These are phyloP conservation scores for Colius striatus DNA, from an alignment of 2,113 vertebrate species.

Conservation along the genomic window DNA sequence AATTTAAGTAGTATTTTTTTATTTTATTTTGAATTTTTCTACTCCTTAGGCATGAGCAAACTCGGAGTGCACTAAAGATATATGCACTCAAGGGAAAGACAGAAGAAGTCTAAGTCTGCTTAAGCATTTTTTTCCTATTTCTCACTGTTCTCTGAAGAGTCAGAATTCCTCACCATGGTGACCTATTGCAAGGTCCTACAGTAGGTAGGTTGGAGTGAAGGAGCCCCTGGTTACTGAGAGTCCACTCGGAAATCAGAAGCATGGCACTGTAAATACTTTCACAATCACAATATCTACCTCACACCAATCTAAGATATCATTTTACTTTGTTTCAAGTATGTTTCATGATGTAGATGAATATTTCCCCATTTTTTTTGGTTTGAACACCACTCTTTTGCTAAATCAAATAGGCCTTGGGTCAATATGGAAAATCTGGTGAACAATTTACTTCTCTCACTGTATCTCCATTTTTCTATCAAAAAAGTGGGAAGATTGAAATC, in stretches of 20 bases:
- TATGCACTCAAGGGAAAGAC: not conserved
- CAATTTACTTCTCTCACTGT: not conserved
- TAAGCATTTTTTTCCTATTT: not conserved
- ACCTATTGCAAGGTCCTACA: not conserved
- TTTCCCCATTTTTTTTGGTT: not conserved
- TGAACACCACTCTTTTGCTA: not conserved
- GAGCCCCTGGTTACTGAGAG: not conserved
- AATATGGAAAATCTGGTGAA: not conserved
- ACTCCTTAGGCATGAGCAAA: not conserved
- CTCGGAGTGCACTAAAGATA: fast-evolving
- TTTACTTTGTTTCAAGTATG: not conserved
- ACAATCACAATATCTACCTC: not conserved
- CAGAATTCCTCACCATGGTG: not conserved
- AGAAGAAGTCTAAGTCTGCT: not conserved
- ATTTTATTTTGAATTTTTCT: not conserved
- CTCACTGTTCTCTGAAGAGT: not conserved
- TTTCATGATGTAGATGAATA: not conserved
- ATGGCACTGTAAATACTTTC: not conserved
- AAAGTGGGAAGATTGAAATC: not conserved
- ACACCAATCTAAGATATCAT: not conserved
- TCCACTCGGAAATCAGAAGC: not conserved
- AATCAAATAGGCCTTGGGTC: not conserved
- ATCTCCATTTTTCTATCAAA: not conserved
- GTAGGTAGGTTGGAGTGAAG: not conserved
- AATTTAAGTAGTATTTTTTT: not conserved